Evolutionary conservation across 1,140 invertebrate genomes (phyloP).

Genomic region (Drosophila elegans): DNA sequence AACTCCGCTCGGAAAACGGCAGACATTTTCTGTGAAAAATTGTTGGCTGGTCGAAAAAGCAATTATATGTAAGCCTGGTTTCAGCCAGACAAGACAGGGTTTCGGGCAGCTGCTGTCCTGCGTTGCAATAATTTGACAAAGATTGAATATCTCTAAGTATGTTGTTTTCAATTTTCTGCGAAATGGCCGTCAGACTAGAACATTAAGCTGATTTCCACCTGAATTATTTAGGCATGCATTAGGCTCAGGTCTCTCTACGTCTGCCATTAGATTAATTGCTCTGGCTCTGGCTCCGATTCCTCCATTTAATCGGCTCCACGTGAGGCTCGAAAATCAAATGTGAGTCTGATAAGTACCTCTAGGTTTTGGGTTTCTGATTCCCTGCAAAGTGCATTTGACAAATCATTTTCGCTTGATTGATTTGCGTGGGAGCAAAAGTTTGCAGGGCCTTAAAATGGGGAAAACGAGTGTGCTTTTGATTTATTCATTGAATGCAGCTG

Average conservation of each 20-base stretch:
- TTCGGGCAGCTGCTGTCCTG: conserved; percentile 22
- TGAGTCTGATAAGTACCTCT: conserved; percentile 15
- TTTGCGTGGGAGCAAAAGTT: conserved; percentile 10
- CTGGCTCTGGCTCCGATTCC: not conserved
- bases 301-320: conserved; percentile 13
- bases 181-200: conserved; percentile 17
- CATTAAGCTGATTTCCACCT: conserved; percentile 40
- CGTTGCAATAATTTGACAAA: conserved; percentile 51
- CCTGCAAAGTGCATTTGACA: conserved; percentile 26
- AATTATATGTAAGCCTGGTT: conserved; percentile 48
- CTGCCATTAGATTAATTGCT: conserved; percentile 50
- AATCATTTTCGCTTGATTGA: conserved; percentile 13
- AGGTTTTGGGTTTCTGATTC: not conserved
- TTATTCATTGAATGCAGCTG: too few species aligned
- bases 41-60: conserved; percentile 20
- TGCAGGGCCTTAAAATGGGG: not conserved
- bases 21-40: conserved; percentile 40
- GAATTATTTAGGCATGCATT: conserved; percentile 46
- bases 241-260: conserved; percentile 19
- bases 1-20: conserved; percentile 8
- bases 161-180: conserved; percentile 49
- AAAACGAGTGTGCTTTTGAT: too few species aligned
- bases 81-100: conserved; percentile 20
- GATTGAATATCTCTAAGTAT: conserved; percentile 52
- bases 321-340: conserved; percentile 4